Conservation (phyloP, 2,888 invertebrate species). For the Salpingus planirostris region DNA sequence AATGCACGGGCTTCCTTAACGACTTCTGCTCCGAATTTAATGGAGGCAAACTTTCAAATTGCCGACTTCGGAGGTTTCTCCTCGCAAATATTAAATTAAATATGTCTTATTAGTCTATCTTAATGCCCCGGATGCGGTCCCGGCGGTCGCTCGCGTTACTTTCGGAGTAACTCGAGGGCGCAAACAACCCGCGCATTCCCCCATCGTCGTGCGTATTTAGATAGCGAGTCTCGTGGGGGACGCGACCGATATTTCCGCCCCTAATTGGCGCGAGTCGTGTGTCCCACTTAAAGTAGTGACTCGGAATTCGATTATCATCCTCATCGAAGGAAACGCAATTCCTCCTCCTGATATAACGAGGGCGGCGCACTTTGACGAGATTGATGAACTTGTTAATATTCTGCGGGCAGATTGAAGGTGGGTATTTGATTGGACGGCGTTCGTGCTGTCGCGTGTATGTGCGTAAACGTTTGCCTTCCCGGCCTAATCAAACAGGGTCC, state of each 20-base stretch:
- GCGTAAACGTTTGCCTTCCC: slow-evolving; percentile 12
- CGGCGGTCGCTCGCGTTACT: background rate
- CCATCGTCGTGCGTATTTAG: too few species aligned
- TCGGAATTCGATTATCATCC: too few species aligned
- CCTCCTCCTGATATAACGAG: too few species aligned
- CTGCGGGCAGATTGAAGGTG: slow-evolving; percentile 3
- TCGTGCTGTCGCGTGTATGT: slow-evolving; percentile 10
- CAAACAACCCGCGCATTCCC: too few species aligned
- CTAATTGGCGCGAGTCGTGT: too few species aligned
- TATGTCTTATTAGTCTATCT: slow-evolving; percentile 19
- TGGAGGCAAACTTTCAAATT: slow-evolving; percentile 24
- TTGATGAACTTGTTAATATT: slow-evolving; percentile 11
- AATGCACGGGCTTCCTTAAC: slow-evolving; percentile 25
- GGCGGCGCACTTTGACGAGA: too few species aligned
- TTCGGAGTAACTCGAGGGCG: too few species aligned
- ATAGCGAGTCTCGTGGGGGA: too few species aligned
- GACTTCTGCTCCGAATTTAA: slow-evolving; percentile 25
- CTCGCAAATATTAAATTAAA: slow-evolving; percentile 22
- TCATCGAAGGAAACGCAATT: too few species aligned
- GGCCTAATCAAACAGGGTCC: slow-evolving; percentile 11
- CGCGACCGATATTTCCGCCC: too few species aligned
- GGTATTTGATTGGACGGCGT: slow-evolving; percentile 10
- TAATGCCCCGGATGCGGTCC: slow-evolving; percentile 1
- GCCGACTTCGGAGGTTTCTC: slow-evolving; percentile 20
- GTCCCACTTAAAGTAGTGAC: too few species aligned